phyloP scores from a whole-genome alignment of 2,113 vertebrate genomes.

The Scomber scombrus region DNA sequence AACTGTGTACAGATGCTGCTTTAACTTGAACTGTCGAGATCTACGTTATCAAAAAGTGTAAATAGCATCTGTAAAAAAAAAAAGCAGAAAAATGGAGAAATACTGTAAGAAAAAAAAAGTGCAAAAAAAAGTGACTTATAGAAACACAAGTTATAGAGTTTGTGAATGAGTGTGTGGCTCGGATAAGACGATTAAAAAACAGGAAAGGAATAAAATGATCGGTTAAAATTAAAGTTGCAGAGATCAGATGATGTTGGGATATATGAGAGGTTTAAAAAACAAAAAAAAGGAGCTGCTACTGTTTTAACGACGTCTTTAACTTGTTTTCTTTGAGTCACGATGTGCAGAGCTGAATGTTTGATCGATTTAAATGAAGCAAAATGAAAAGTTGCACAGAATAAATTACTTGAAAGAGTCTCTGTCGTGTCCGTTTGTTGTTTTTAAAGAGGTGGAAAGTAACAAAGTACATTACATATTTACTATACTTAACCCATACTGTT shows the following conservation, averaged over 20 bases:
- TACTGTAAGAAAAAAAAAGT: too few relatives aligned
- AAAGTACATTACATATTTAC: too few relatives aligned
- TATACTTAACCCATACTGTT: too few relatives aligned
- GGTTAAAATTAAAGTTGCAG: too few relatives aligned
- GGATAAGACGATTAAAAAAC: too few relatives aligned
- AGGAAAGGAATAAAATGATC: too few relatives aligned
- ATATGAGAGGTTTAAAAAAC: too few relatives aligned
- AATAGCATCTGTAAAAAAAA: neutral
- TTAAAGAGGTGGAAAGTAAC: too few relatives aligned
- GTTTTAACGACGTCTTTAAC: neutral
- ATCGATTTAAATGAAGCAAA: neutral
- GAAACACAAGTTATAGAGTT: neutral
- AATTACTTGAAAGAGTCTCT: conserved; percentile 21
- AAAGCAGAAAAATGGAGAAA: neutral
- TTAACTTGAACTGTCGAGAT: conserved; percentile 14
- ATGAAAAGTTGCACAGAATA: conserved; percentile 34
- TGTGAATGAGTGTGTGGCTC: neutral
- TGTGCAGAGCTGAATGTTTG: conserved; percentile 14
- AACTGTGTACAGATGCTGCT: conserved; percentile 15
- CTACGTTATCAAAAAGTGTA: conserved; percentile 14
- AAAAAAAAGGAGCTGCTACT: too few relatives aligned
- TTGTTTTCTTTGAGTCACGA: neutral
- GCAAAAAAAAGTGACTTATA: neutral
- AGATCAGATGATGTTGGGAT: too few relatives aligned
- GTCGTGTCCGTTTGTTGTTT: conserved; percentile 9